Evolutionary conservation across 1,140 invertebrate genomes (phyloP).

Genomic region (Alviniconcha marisindica): DNA sequence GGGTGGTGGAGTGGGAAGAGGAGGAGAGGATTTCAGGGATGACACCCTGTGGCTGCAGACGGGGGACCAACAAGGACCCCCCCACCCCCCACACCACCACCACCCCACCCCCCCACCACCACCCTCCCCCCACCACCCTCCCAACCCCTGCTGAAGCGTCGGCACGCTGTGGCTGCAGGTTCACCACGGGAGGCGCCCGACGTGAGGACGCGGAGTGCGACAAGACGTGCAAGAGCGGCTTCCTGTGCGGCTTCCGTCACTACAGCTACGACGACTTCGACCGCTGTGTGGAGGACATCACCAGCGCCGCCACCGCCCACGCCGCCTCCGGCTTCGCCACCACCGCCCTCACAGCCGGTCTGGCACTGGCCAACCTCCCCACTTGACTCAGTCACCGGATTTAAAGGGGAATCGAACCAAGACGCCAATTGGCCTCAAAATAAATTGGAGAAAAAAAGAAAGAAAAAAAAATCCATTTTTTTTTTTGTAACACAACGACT

Average conservation of each 20-base stretch:
- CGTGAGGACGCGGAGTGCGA: background rate
- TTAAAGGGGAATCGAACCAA: too few species aligned
- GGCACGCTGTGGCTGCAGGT: background rate
- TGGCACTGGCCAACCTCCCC: background rate
- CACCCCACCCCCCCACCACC: background rate
- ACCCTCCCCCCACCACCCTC: background rate
- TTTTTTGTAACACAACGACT: too few species aligned
- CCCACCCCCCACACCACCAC: background rate
- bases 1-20: too few species aligned
- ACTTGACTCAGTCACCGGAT: too few species aligned
- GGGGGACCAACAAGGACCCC: background rate
- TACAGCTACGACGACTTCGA: background rate
- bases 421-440: too few species aligned
- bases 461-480: too few species aligned
- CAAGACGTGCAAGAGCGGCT: background rate
- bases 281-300: background rate
- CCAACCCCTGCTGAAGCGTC: too few species aligned
- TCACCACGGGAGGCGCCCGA: background rate
- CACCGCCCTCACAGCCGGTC: background rate
- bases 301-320: background rate
- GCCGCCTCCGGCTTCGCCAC: background rate
- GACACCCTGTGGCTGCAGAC: too few species aligned
- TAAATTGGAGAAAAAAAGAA: too few species aligned
- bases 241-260: background rate
- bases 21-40: too few species aligned